A percentile compares a stretch with the other conserved stretches of the same genome.
Conservation (phyloP, 2,888 invertebrate species). For the Cheilosia urbana region DNA sequence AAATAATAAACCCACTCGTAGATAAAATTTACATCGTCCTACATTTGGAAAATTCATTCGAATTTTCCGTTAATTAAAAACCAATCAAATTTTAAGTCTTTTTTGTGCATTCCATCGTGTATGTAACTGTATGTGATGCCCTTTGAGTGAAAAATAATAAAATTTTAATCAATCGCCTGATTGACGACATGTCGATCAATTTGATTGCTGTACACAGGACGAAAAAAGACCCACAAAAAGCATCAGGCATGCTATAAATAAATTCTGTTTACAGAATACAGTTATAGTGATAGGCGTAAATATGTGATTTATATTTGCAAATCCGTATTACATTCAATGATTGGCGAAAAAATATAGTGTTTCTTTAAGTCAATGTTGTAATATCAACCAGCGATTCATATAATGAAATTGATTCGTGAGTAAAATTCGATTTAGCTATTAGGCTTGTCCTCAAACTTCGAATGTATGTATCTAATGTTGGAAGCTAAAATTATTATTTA, state of each 20-base stretch:
- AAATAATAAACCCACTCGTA: constrained; percentile 8
- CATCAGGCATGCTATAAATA: not conserved
- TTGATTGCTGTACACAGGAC: constrained; percentile 46
- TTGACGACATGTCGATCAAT: constrained; percentile 73
- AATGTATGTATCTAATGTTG: too few relatives aligned
- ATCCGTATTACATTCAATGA: not conserved
- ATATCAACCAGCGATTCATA: too few relatives aligned
- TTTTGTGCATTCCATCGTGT: constrained; percentile 56
- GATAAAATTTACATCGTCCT: constrained; percentile 29
- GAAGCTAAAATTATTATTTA: too few relatives aligned
- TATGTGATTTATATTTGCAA: not conserved
- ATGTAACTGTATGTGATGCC: constrained; percentile 33
- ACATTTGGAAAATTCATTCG: constrained; percentile 51
- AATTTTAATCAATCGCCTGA: constrained; percentile 73
- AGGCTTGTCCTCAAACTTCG: too few relatives aligned
- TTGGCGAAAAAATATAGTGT: too few relatives aligned
- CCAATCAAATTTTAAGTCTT: constrained; percentile 79
- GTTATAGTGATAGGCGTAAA: not conserved
- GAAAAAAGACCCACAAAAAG: constrained; percentile 14
- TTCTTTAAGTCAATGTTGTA: too few relatives aligned
- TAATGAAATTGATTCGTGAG: too few relatives aligned
- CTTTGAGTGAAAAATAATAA: constrained; percentile 71
- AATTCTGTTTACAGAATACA: constrained; percentile 1
- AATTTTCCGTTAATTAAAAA: constrained; percentile 82
- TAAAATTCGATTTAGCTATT: too few relatives aligned